Evolutionary conservation across 2,113 vertebrate genomes (phyloP), one percentile per base, ranked within the genome.

Genomic region (Rynchops niger): DNA sequence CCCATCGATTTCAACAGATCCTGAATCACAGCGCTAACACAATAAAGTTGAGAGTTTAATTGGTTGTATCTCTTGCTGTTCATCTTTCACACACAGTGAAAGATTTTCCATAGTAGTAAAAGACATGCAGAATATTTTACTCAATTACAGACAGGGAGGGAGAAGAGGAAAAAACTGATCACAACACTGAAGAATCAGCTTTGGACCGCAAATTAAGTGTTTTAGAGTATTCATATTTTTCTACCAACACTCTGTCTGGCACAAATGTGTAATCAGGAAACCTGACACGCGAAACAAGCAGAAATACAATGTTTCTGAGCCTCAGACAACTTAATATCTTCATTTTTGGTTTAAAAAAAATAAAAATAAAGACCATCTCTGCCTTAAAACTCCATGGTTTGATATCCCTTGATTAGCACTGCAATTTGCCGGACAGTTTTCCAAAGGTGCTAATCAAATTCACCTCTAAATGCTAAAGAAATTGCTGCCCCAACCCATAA

Each of bases 401-500:
- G n/a, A 86, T 61, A 76, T 69, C 79, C 77, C 32, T 4, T 43
- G 80, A 95, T 94, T 91, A 96, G 66, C 67, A 74, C 50, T 73
- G 65, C 80, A 95, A 84, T 93, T 74, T 91, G 77, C 90, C 55
- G 53, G 72, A n/a, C 4, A 23, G 52, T 82, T 95, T 97, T 84
- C 76, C 70, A 77, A 74, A 83, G 88, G 90, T 34, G 86, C 90
- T 67, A 88, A 96, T 95, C 86, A 97, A 95, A 95, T 82, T 88
- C 93, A 81, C 94, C 95, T 93, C 96, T 71, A 93, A 97, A 61
- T 2, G n/a, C 76, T 82, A 49, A 77, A 93, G 70, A 95, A 92
- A 94, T 90, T 95, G 88, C 90, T 95, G 79, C 69, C 88, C 71
- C 82, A 86, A 70, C 85, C 90, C 93, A 45, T 82, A 94, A 97